Evolutionary conservation across 2,888 invertebrate genomes (phyloP), one percentile per base, ranked within the genome.

Genomic region (Phanerotoma sp.): DNA sequence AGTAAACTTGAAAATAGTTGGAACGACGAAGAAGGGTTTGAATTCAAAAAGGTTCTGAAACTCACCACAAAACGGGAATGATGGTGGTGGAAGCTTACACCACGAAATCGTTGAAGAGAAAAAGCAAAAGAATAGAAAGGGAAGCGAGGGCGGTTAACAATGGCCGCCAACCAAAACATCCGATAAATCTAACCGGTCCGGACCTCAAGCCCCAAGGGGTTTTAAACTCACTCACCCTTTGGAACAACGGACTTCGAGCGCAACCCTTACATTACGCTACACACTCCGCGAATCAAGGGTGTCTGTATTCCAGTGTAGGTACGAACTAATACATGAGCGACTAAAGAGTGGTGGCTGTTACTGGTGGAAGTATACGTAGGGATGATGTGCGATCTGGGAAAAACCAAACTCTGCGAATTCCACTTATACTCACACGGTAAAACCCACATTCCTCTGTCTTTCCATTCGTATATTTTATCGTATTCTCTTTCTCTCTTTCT

Each of bases 131-230:
- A 51, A 61, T 54, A 55, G 58, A 65, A 63, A 67, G 66, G 67
- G 68, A 68, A 61, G 40, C 67, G 67, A 68, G 69, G 68, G 64
- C 63, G 63, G 68, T 68, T 73, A 74, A 76, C 76, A 76, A 77
- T 77, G 77, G 76, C 76, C 74, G 77, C 76, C 76, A 73, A 77
- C 77, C 77, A 76, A 77, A 77, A 77, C 77, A 77, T 77, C 74
- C 77, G 77, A 77, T 77, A 77, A 77, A 77, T 77, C 77, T 77
- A 76, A 73, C 74, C 71, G 71, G 70, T 65, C 72, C 69, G 71
- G 72, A 72, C 73, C 75, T 74, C 73, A 71, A 75, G 70, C 73
- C 74, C 73, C 74, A 64, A 67, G 73, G 75, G 76, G 68, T 75
- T 75, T 77, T 74, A 74, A 75, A 76, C 73, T 72, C 72, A 50